Conservation (phyloP, 2,113 vertebrate genomes). For the Poeciliopsis retropinna region DNA sequence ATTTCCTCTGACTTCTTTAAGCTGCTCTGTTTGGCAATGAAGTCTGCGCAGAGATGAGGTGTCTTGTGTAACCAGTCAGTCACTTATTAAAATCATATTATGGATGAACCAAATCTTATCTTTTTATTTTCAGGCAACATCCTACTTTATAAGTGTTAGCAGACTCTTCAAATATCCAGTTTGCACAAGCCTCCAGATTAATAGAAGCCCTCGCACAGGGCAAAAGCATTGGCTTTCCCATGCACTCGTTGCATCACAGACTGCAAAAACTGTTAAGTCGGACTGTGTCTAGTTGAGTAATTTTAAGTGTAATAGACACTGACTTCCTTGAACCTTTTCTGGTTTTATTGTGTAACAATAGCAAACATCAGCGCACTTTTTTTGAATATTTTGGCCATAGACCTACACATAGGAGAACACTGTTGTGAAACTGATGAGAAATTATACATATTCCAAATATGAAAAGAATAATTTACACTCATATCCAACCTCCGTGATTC, state of each 20-base stretch:
- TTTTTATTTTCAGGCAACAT: background rate
- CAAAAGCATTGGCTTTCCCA: background rate
- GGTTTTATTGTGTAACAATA: no score
- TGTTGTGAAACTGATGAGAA: no score
- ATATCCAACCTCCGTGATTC: no score
- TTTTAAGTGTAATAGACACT: background rate
- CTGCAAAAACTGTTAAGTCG: background rate
- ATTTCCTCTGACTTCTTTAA: constrained; percentile 4
- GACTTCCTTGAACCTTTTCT: no score
- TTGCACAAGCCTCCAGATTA: no score
- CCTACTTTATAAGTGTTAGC: background rate
- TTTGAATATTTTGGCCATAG: no score
- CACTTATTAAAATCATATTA: background rate
- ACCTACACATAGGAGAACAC: no score
- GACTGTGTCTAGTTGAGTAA: background rate
- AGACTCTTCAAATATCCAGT: no score
- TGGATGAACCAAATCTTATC: background rate
- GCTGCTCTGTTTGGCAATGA: background rate
- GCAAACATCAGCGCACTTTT: no score
- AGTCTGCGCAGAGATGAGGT: background rate
- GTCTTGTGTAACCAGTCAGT: background rate
- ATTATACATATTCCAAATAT: no score
- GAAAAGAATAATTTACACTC: no score
- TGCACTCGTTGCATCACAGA: background rate
- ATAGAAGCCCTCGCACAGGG: background rate